These are phyloP conservation scores for Atlantisia rogersi DNA, from an alignment of 2,113 vertebrate genomes.

Conservation along the genomic window DNA sequence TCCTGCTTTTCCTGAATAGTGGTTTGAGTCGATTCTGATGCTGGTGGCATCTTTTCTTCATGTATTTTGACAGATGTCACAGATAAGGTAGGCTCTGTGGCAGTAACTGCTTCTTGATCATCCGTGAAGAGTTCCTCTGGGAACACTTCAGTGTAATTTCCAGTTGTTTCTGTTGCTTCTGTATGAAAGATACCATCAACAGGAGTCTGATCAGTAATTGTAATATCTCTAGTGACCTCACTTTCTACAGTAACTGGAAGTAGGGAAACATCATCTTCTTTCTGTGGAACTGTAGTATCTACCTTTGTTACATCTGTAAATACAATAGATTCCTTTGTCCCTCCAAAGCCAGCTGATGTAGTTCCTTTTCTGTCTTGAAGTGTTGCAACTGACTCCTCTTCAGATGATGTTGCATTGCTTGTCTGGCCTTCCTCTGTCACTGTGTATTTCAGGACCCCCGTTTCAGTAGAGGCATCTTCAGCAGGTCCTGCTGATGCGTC, in stretches of 20 bases:
- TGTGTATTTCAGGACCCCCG: neutral
- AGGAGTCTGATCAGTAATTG: slow-evolving; percentile 30
- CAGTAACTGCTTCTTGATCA: neutral
- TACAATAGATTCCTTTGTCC: neutral
- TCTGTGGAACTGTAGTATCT: slow-evolving; percentile 29
- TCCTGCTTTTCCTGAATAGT: neutral
- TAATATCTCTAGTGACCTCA: slow-evolving; percentile 34
- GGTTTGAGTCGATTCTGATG: neutral
- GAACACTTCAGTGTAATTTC: neutral
- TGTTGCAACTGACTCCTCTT: neutral
- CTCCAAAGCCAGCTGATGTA: slow-evolving; percentile 49
- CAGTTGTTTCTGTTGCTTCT: slow-evolving; percentile 28
- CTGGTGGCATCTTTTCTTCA: neutral
- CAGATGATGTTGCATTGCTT: neutral
- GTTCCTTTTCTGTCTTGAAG: slow-evolving; percentile 60
- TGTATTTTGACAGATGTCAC: neutral
- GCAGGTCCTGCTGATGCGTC: neutral
- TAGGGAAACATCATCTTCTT: slow-evolving; percentile 33
- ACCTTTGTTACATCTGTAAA: slow-evolving; percentile 32
- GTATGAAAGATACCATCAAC: slow-evolving; percentile 34
- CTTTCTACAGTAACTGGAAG: slow-evolving; percentile 47
- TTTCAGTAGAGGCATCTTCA: neutral
- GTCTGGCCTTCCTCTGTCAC: neutral
- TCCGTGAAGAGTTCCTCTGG: neutral
- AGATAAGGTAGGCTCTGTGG: neutral